Evolutionary conservation across 2,888 invertebrate genomes (phyloP), one percentile per base, ranked within the genome.

Genomic region (Osmoderma eremita): DNA sequence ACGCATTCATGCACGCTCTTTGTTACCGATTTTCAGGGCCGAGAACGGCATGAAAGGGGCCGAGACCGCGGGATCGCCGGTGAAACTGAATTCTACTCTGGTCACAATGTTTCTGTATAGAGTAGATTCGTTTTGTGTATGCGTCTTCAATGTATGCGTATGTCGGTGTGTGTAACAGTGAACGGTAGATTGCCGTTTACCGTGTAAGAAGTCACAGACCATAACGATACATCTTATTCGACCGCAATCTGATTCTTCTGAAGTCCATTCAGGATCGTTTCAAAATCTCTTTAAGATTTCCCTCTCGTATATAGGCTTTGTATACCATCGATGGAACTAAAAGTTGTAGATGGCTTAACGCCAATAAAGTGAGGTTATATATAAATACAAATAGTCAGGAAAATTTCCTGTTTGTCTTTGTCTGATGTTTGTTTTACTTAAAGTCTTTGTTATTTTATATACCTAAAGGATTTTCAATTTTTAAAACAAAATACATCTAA

Each of bases 201-300:
- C 30, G 13, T 67, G 67, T 64, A 62, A n/a, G 65, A 71, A 72
- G 69, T 72, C 72, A 69, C 68, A 67, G 66, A 70, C 69, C 71
- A 70, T 71, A 71, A 71, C 71, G 72, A 72, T 72, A 72, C 70
- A 69, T 72, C 72, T 72, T 71, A 72, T 72, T 72, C 70, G 69
- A 72, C 70, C 70, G 66, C 72, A 71, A 56, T 70, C 66, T 68
- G 63, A 67, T 48, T 69, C 64, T 70, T 69, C 65, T 53, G 45
- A 45, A 67, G 53, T 61, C 71, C 64, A 71, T 71, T 71, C 69
- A 68, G 65, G 67, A 67, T 70, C 68, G 69, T 67, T 70, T 69
- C 63, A 67, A 64, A 69, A 63, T 67, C 67, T 53, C 50, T 67
- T 70, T 69, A 65, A 51, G 63, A 63, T 66, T 61, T 61, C 45